phyloP scores from a whole-genome alignment of 2,797 vertebrate genomes.

The Glyptemys insculpta region DNA sequence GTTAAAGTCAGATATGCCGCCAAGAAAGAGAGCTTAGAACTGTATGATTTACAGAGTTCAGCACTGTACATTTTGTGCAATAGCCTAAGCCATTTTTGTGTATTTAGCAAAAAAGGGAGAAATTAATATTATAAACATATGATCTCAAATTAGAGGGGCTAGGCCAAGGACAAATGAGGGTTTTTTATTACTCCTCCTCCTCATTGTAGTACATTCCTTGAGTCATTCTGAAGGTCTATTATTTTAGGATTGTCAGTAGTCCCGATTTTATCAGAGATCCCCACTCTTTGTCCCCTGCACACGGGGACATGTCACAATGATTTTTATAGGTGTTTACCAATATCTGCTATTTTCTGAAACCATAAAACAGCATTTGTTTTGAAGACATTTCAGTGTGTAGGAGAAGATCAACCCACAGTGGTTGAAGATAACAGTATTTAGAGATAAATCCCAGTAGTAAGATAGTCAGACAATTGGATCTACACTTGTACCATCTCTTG shows the following conservation, averaged over 20 bases:
- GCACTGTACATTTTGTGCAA: not conserved
- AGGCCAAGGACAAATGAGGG: not conserved
- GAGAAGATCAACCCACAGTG: not conserved
- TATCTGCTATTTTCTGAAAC: too few relatives aligned
- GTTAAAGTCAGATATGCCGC: not conserved
- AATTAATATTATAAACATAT: not conserved
- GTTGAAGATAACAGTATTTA: not conserved
- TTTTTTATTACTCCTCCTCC: not conserved
- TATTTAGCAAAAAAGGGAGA: not conserved
- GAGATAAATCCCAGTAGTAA: not conserved
- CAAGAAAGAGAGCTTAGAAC: not conserved
- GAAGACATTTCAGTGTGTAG: too few relatives aligned
- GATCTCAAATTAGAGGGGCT: not conserved
- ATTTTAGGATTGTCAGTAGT: not conserved
- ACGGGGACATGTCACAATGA: not conserved
- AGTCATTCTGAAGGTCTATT: not conserved
- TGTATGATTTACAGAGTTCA: not conserved
- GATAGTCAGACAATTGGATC: not conserved
- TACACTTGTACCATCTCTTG: not conserved
- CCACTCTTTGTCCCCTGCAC: not conserved
- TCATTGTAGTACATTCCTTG: not conserved
- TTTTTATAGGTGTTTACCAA: not conserved
- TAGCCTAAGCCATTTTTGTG: not conserved
- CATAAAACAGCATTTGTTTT: too few relatives aligned
- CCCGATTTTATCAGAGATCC: not conserved